Percentiles rank a stretch among this genome's conserved stretches.
Conservation (phyloP, 2,888 invertebrate species). For the Prionchulus punctatus region DNA sequence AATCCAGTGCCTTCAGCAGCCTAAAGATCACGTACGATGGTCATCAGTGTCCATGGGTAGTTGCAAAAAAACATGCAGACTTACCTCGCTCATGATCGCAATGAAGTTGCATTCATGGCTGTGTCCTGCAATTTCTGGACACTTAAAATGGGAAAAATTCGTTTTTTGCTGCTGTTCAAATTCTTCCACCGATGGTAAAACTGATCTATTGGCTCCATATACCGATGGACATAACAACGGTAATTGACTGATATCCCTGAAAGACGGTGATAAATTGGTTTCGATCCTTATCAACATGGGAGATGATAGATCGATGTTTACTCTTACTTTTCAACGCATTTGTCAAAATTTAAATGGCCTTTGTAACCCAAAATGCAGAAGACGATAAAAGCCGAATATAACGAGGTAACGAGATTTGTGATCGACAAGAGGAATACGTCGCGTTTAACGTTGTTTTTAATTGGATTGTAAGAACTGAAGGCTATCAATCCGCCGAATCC, state of each 20-base stretch:
- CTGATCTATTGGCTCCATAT: too few species aligned
- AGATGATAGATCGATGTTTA: too few species aligned
- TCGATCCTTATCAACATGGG: too few species aligned
- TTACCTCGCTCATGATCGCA: constrained; percentile 21
- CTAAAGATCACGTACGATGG: constrained; percentile 39
- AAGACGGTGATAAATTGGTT: too few species aligned
- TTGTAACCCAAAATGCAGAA: constrained; percentile 90
- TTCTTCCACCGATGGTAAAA: too few species aligned
- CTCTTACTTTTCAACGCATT: constrained; percentile 58
- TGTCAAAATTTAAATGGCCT: constrained; percentile 71
- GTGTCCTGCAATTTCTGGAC: too few species aligned
- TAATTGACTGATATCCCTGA: not conserved
- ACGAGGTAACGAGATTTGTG: constrained; percentile 81
- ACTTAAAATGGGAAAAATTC: too few species aligned
- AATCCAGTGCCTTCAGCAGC: constrained; percentile 88
- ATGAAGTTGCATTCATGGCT: too few species aligned
- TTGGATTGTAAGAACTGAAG: constrained; percentile 84
- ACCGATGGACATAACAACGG: not conserved
- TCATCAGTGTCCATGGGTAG: not conserved
- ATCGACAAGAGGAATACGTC: constrained; percentile 75
- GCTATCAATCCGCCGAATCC: constrained; percentile 87
- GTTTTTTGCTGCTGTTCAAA: too few species aligned
- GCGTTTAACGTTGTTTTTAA: constrained; percentile 79
- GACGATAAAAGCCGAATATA: constrained; percentile 83
- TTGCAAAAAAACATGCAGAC: not conserved